Conservation (phyloP, 2,797 vertebrate species). For the Etheostoma perlongum region DNA sequence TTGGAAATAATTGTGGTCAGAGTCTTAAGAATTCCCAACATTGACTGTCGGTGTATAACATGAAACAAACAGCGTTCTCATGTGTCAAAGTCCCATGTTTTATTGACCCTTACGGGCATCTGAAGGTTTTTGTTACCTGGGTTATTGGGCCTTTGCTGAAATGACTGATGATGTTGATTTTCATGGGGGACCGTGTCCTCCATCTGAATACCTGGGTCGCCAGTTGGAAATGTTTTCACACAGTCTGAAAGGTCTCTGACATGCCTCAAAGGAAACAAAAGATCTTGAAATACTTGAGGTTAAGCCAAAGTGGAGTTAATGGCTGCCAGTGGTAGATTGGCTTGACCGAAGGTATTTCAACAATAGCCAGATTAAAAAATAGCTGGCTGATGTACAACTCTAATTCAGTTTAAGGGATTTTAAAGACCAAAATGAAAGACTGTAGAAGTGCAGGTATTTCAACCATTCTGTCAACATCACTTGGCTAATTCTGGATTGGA, state of each 20-base stretch:
- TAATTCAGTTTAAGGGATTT: slow-evolving; percentile 18
- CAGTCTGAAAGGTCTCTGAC: slow-evolving; percentile 15
- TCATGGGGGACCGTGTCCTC: not conserved
- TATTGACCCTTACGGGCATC: not conserved
- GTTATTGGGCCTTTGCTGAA: not conserved
- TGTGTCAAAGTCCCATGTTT: not conserved
- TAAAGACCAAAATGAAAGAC: slow-evolving; percentile 31
- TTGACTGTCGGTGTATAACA: not conserved
- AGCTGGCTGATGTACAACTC: not conserved
- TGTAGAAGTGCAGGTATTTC: slow-evolving; percentile 39
- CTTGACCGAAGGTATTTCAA: slow-evolving; percentile 19
- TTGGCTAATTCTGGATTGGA: too few species aligned
- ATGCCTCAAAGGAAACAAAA: slow-evolving; percentile 39
- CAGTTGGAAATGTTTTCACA: slow-evolving; percentile 27
- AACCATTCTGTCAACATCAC: slow-evolving; percentile 40
- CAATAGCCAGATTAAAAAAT: slow-evolving; percentile 35
- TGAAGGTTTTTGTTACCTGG: not conserved
- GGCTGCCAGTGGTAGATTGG: slow-evolving; percentile 37
- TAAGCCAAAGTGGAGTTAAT: slow-evolving; percentile 33
- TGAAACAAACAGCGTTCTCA: not conserved
- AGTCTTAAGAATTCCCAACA: not conserved
- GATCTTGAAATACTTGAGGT: slow-evolving; percentile 52
- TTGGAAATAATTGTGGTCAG: not conserved
- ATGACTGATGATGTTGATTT: not conserved
- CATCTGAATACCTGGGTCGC: not conserved